Evolutionary conservation across 1,140 invertebrate species (phyloP), one percentile per base, ranked within the genome.

Genomic region (Panagrolaimus sp.): DNA sequence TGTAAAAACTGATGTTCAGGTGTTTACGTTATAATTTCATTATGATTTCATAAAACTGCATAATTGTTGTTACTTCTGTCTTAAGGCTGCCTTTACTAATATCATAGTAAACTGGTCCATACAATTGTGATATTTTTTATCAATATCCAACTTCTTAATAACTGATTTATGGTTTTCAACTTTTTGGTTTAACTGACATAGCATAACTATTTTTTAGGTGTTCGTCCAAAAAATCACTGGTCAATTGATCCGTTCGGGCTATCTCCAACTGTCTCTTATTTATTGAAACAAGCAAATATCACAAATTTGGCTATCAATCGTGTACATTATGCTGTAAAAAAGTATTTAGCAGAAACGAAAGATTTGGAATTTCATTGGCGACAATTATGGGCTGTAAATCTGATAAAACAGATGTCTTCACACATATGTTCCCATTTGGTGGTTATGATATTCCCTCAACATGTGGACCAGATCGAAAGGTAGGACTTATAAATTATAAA

Each of bases 381-480:
- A 42, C 95, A 98, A 83, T 83, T 89, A 44, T 98, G 93, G 93
- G 72, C 62, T 44, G 65, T n/a, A 64, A 63, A 38, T 43, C 23
- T 14, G 42, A 46, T 14, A 87, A 87, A 14, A 91, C 89, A 0
- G 92, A 93, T 72, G 88, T 98, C 20, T 89, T 96, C 64, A 95
- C 93, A 9, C 95, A 98, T 78, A 88, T 96, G 88, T 96, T 98
- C 92, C 95, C 95, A n/a, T 98, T 98, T 84, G 97, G 9, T 16
- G 20, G 9, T 7, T 42, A 67, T 13, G 46, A 66, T 14, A 66
- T 46, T 16, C 4, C 7, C 5, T n/a, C 13, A 1, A 66, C 47
- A 1, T 66, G 43, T 43, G 43, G 64, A 14, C 44, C 47, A 2
- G 47, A 44, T 14, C 64, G 16, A 20, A 11, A 23, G n/a, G 47